Conservation (phyloP, 2,113 vertebrate species). For the Myocastor coypus region DNA sequence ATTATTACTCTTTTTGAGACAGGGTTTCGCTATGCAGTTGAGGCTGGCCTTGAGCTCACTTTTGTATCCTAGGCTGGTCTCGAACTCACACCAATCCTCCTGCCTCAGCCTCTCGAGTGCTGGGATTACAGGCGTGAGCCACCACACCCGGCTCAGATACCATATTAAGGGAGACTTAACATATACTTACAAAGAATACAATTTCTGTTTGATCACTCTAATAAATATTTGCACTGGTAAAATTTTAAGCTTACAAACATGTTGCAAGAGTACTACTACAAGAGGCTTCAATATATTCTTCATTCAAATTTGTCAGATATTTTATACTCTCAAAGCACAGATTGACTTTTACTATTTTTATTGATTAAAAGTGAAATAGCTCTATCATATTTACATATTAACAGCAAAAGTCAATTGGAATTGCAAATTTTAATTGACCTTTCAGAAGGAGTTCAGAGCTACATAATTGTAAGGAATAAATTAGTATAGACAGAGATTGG, state of each 20-base stretch:
- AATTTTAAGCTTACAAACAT: conserved; percentile 23
- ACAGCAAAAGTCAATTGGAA: not conserved
- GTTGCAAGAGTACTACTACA: not conserved
- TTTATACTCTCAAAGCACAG: too few species aligned
- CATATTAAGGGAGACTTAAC: not conserved
- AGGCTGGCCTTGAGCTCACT: too few species aligned
- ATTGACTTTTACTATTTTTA: not conserved
- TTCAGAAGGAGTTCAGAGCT: not conserved
- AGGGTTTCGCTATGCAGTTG: too few species aligned
- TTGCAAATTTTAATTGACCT: conserved; percentile 34
- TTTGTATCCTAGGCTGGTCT: too few species aligned
- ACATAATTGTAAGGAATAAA: conserved; percentile 25
- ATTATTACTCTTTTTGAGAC: too few species aligned
- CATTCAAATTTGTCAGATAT: not conserved
- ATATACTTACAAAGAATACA: not conserved
- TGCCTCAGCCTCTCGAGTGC: too few species aligned
- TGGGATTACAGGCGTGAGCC: too few species aligned
- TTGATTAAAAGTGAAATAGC: not conserved
- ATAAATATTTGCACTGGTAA: not conserved
- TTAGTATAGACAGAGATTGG: not conserved
- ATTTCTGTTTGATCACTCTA: not conserved
- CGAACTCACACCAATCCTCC: too few species aligned
- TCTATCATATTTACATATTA: not conserved
- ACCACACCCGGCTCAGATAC: too few species aligned
- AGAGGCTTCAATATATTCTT: not conserved